Evolutionary conservation across 92 coral and sea anemone species (phyloP).

Genomic region (Isaurus tuberculatus): DNA sequence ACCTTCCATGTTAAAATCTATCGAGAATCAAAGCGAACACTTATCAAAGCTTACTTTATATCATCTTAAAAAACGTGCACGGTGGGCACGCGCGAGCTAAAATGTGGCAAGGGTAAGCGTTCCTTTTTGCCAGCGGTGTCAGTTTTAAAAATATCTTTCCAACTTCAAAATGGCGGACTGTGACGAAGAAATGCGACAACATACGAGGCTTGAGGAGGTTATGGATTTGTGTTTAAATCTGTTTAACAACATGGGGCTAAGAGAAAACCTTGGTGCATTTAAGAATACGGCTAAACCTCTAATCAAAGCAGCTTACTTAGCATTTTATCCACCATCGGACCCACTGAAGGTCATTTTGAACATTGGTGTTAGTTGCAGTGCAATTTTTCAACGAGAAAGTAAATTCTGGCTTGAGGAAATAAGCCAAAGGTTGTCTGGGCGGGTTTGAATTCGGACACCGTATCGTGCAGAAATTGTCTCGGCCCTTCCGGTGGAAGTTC

Average conservation of each 20-base stretch:
- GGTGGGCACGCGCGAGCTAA: conserved; percentile 16
- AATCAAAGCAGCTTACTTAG: conserved; percentile 25
- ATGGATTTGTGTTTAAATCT: conserved; percentile 28
- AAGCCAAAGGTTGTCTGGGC: conserved; percentile 24
- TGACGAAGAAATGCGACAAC: conserved; percentile 22
- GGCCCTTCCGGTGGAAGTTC: conserved; percentile 10
- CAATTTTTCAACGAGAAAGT: conserved; percentile 26
- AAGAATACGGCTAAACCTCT: conserved; percentile 23
- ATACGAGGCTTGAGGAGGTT: conserved; percentile 24
- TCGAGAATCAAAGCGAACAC: no score
- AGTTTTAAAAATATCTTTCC: conserved; percentile 22
- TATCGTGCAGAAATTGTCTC: conserved; percentile 5
- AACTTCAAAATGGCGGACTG: conserved; percentile 24
- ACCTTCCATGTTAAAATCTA: no score
- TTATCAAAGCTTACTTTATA: no score
- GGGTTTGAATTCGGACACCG: conserved; percentile 14
- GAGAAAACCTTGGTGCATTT: conserved; percentile 26
- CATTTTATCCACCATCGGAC: conserved; percentile 29
- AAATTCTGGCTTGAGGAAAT: conserved; percentile 12
- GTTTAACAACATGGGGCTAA: conserved; percentile 20
- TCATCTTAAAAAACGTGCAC: background rate
- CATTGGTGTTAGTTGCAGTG: conserved; percentile 31
- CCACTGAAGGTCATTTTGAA: conserved; percentile 23
- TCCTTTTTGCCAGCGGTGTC: conserved; percentile 33
- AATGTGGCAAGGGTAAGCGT: conserved; percentile 30